Percentiles rank a stretch among this genome's conserved stretches.
Evolutionary conservation across 2,797 vertebrate genomes (phyloP).

Genomic region (Orestias chungarensis): DNA sequence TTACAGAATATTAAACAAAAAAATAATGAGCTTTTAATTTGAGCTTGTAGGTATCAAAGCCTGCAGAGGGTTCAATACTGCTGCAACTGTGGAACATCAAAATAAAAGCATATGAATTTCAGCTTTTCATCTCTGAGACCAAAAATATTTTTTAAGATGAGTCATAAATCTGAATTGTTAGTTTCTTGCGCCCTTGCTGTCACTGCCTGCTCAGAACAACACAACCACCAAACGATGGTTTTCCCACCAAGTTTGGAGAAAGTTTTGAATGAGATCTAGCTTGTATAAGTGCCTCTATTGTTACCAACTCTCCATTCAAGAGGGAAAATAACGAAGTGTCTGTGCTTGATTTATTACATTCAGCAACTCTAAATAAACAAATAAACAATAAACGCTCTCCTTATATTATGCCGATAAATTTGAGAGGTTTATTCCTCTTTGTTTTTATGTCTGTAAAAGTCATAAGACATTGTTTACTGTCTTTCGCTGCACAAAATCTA

Average conservation of each 20-base stretch:
- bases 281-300: neutral
- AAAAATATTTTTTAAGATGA: conserved; percentile 27
- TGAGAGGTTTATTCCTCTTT: neutral
- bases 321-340: conserved; percentile 10
- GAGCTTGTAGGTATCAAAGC: conserved; percentile 9
- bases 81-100: conserved; percentile 11
- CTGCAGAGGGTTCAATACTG: neutral
- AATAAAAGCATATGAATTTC: neutral
- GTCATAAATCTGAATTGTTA: conserved; percentile 37
- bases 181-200: conserved; percentile 14
- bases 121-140: conserved; percentile 26
- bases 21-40: conserved; percentile 1
- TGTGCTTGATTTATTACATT: neutral
- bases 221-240: conserved; percentile 6
- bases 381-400: no score
- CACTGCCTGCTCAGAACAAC: conserved; percentile 23
- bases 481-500: neutral
- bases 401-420: neutral
- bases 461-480: neutral
- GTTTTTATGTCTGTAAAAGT: neutral
- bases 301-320: conserved; percentile 15
- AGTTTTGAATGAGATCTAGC: conserved; percentile 13
- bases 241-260: conserved; percentile 12
- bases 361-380: conserved; percentile 3
- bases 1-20: neutral